Percentiles rank a stretch among this genome's conserved stretches.
phyloP scores from a whole-genome alignment of 2,113 vertebrate species.

The Xyliphius kryptos region DNA sequence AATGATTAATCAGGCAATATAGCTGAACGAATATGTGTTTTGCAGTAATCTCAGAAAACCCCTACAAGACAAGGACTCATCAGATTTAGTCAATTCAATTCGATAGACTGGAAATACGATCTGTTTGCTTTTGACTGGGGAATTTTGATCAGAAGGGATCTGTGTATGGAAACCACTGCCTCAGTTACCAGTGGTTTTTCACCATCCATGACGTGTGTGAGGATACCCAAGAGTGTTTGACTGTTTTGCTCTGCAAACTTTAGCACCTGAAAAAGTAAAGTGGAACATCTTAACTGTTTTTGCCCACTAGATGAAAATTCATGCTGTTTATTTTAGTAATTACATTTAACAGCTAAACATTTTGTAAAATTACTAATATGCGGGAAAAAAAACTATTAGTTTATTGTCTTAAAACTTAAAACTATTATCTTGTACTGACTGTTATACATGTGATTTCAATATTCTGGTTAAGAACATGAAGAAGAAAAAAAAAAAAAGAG shows the following conservation, averaged over 20 bases:
- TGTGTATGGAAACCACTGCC: constrained; percentile 34
- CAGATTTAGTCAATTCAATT: constrained; percentile 32
- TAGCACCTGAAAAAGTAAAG: too few relatives aligned
- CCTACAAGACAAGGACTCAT: constrained; percentile 30
- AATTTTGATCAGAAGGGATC: constrained; percentile 40
- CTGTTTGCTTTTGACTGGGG: constrained; percentile 38
- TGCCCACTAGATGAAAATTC: too few relatives aligned
- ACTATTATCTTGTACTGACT: too few relatives aligned
- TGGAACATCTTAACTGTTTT: too few relatives aligned
- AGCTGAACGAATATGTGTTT: constrained; percentile 27
- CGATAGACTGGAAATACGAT: constrained; percentile 32
- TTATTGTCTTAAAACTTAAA: too few relatives aligned
- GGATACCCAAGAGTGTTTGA: constrained; percentile 18
- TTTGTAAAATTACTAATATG: too few relatives aligned
- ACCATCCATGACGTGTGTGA: constrained; percentile 9
- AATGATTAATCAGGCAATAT: constrained; percentile 15
- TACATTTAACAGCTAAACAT: too few relatives aligned
- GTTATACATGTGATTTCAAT: too few relatives aligned
- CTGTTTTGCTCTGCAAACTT: not conserved
- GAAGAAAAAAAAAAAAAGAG: too few relatives aligned
- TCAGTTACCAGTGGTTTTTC: constrained; percentile 9
- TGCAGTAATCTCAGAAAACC: constrained; percentile 19
- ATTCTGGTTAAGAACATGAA: too few relatives aligned
- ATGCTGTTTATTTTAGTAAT: too few relatives aligned
- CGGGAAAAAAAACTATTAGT: too few relatives aligned